Conservation (phyloP, 2,797 vertebrate genomes). For the Chanos chanos region DNA sequence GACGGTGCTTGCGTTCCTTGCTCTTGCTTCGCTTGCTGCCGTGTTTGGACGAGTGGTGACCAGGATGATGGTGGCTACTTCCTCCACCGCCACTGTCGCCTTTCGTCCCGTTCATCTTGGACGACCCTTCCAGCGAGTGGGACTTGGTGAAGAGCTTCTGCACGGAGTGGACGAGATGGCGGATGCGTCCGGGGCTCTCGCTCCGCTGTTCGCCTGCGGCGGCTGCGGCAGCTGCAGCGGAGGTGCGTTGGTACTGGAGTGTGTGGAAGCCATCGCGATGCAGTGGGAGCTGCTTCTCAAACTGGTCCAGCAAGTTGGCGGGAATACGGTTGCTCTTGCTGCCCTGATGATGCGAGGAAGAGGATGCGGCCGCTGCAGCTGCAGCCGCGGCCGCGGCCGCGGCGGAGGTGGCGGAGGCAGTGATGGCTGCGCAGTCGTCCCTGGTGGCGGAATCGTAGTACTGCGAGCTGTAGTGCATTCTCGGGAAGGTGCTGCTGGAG, state of each 20-base stretch:
- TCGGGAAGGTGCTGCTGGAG: slow-evolving; percentile 98
- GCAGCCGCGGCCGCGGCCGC: slow-evolving; percentile 62
- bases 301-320: slow-evolving; percentile 94
- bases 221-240: slow-evolving; percentile 64
- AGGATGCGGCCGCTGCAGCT: no score
- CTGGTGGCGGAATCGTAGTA: slow-evolving; percentile 82
- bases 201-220: slow-evolving; percentile 81
- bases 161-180: slow-evolving; percentile 97
- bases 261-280: slow-evolving; percentile 98
- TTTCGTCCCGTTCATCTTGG: slow-evolving; percentile 93
- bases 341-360: slow-evolving; percentile 74
- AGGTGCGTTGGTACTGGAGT: slow-evolving; percentile 93
- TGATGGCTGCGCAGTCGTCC: slow-evolving; percentile 86
- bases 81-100: slow-evolving; percentile 73
- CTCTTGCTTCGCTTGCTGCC: slow-evolving; percentile 93
- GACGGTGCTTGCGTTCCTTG: slow-evolving; percentile 86
- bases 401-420: slow-evolving; percentile 71
- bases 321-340: slow-evolving; percentile 90
- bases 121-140: slow-evolving; percentile 95
- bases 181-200: slow-evolving; percentile 94
- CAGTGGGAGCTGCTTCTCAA: slow-evolving; percentile 95
- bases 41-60: slow-evolving; percentile 85
- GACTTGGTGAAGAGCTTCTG: slow-evolving; percentile 99
- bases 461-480: slow-evolving; percentile 98
- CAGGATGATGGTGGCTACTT: slow-evolving; percentile 75